Evolutionary conservation across 2,113 vertebrate species (phyloP).

Genomic region (Ornithorhynchus anatinus): DNA sequence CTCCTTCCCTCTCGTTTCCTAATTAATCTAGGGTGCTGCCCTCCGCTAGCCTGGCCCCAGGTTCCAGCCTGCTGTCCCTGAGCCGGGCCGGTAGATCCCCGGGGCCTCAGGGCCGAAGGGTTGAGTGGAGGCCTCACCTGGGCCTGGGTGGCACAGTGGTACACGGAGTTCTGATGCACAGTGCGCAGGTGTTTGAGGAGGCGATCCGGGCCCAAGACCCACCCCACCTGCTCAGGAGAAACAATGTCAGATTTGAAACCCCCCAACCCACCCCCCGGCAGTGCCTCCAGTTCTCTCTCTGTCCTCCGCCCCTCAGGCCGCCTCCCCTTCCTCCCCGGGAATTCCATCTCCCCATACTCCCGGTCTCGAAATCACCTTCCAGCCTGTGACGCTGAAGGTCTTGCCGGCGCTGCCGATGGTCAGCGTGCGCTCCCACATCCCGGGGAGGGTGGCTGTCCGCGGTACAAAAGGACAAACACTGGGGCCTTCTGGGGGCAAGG

Average conservation of each 20-base stretch:
- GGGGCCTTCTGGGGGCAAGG: background rate
- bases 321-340: background rate
- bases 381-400: constrained; percentile 91
- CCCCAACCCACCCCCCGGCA: background rate
- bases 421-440: constrained; percentile 95
- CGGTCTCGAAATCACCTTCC: constrained; percentile 84
- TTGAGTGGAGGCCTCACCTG: constrained; percentile 76
- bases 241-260: background rate
- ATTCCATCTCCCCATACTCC: background rate
- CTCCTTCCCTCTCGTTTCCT: no score
- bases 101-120: fast-evolving
- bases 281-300: background rate
- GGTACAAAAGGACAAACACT: background rate
- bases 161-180: constrained; percentile 88
- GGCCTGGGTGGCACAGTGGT: constrained; percentile 84
- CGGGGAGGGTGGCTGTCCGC: constrained; percentile 83
- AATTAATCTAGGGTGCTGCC: no score
- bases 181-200: constrained; percentile 85
- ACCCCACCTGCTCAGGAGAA: constrained; percentile 83
- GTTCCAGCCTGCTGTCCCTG: background rate
- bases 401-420: constrained; percentile 90
- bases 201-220: constrained; percentile 78
- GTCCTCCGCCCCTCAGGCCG: background rate
- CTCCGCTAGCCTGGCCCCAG: background rate
- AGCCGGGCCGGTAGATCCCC: background rate